These are phyloP conservation scores for Sminthurinus signatus DNA, from an alignment of 1,140 invertebrate genomes.

Conservation along the genomic window DNA sequence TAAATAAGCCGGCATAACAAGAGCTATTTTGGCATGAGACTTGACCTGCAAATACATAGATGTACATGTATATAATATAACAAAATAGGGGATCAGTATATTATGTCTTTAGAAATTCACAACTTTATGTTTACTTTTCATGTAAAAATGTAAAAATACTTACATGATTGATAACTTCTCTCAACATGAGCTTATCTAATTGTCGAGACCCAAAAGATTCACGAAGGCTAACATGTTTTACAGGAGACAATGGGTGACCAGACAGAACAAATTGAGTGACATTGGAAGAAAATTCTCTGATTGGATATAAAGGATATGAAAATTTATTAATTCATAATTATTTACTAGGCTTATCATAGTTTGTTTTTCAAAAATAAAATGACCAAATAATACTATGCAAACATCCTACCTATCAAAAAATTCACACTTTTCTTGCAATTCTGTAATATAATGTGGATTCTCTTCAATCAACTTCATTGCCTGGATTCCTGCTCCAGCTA, in stretches of 20 bases:
- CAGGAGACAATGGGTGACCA: conserved; percentile 15
- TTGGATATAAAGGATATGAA: too few species aligned
- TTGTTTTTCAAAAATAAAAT: too few species aligned
- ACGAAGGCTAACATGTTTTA: conserved; percentile 48
- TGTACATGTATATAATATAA: too few species aligned
- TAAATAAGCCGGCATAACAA: conserved; percentile 59
- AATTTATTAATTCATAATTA: too few species aligned
- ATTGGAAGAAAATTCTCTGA: too few species aligned
- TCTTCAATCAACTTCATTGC: conserved; percentile 68
- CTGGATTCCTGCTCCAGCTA: conserved; percentile 75
- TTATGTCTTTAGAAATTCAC: too few species aligned
- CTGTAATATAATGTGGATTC: conserved; percentile 56
- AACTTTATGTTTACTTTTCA: too few species aligned
- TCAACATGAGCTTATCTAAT: conserved; percentile 53
- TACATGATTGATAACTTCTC: conserved; percentile 55
- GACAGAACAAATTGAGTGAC: neutral
- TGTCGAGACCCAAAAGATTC: conserved; percentile 48
- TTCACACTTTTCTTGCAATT: conserved; percentile 53
- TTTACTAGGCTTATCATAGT: too few species aligned
- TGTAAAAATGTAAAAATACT: too few species aligned
- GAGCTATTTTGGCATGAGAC: conserved; percentile 53
- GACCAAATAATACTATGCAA: too few species aligned
- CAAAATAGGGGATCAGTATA: too few species aligned
- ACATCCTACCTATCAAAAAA: conserved; percentile 48
- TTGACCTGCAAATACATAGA: conserved; percentile 51